phyloP scores from a whole-genome alignment of 2,113 vertebrate genomes.

The Bungarus multicinctus region DNA sequence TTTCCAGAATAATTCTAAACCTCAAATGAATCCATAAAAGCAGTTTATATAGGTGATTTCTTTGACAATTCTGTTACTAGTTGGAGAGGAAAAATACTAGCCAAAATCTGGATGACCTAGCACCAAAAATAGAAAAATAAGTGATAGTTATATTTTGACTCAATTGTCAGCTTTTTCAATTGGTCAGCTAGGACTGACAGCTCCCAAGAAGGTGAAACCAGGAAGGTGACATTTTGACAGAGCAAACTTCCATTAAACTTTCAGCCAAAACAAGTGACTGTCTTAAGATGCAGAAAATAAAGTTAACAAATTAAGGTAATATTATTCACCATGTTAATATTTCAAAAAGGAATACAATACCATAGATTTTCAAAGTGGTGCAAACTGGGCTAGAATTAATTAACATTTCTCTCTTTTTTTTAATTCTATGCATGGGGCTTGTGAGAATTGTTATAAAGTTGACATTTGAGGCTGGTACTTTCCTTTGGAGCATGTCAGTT shows the following conservation, averaged over 20 bases:
- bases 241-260: conserved; percentile 42
- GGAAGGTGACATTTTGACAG: conserved; percentile 22
- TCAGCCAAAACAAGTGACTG: conserved; percentile 39
- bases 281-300: conserved; percentile 39
- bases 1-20: conserved; percentile 1
- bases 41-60: conserved; percentile 28
- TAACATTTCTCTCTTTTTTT: background rate
- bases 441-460: background rate
- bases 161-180: conserved; percentile 40
- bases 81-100: conserved; percentile 50
- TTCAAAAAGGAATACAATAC: conserved; percentile 49
- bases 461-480: background rate
- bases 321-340: conserved; percentile 51
- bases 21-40: conserved; percentile 3
- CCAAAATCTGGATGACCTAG: conserved; percentile 48
- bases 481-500: background rate
- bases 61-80: conserved; percentile 59
- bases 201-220: conserved; percentile 23
- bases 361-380: conserved; percentile 44
- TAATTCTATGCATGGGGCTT: background rate
- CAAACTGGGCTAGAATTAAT: conserved; percentile 10
- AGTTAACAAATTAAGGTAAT: conserved; percentile 41
- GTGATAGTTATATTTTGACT: conserved; percentile 39
- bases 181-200: conserved; percentile 37
- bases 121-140: conserved; percentile 52